Base-by-base conservation (phyloP, 2,888 invertebrate species). In the Cremastobaeus sp. region DNA sequence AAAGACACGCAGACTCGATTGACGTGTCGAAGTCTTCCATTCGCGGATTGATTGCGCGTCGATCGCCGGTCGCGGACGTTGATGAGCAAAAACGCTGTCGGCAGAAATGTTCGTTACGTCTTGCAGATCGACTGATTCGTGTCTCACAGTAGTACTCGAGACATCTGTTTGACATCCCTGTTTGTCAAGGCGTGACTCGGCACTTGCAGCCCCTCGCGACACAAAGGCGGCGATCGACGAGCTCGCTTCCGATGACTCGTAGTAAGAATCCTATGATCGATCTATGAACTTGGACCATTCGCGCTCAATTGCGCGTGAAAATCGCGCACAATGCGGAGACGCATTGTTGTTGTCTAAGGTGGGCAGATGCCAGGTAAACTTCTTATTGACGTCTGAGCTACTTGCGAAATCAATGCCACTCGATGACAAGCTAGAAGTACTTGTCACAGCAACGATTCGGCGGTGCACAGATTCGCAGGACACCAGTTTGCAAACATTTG, bases 91-190 rank as follows among this genome's bases (percentile, higher is more conserved):
- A n/a, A n/a, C n/a, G n/a, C n/a, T n/a, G n/a, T n/a, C n/a, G n/a
- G n/a, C n/a, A n/a, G 17, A 21, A 59, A 50, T 41, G 41, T 32
- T 50, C 50, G 64, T 64, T 64, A 25, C 50, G 52, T n/a, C n/a
- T n/a, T n/a, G n/a, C n/a, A n/a, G n/a, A n/a, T n/a, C n/a, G n/a
- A 48, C 47, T 17, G 45, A 35, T 47, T 57, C 39, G 15, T 21
- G 21, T 64, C 68, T 65, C 69, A 62, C 62, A 74, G 74, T 28
- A 52, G 64, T 50, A n/a, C n/a, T n/a, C n/a, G n/a, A 48, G 55
- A 86, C 86, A 87, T 87, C 87, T 87, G 87, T 87, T 87, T 87
- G 87, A 87, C 86, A 86, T 87, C 86, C 85, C 86, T 84, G 87
- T 87, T 86, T 86, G 86, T 83, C 87, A 87, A 87, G 87, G 87